Base-by-base conservation (phyloP, 2,113 vertebrate species). In the Planiliza haematocheilus region DNA sequence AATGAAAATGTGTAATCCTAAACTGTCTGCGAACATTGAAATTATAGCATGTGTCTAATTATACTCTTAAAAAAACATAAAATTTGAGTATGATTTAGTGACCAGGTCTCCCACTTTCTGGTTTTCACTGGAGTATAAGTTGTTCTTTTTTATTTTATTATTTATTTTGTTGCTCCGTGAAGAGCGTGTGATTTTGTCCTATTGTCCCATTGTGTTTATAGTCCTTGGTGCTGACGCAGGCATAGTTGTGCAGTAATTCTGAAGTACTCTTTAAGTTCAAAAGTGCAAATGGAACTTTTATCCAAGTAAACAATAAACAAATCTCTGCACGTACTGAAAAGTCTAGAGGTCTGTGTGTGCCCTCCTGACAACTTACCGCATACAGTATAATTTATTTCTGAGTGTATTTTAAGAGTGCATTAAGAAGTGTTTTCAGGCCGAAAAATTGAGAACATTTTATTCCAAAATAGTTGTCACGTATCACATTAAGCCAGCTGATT, bases 321-420 rank as follows among this genome's bases (percentile, higher is more conserved):
- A 62, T 46, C 59, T 43, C 14, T 11, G 2, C 16, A 2, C 16
- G 34, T 46, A n/a, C 34, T 8, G 41, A n/a, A 4, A 21, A 17
- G 9, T 42, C 7, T 39, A 4, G 21, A 60, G 61, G 39, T 45
- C 30, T 70, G 50, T 57, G 50, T 57, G 21, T 20, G 34, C 30
- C 7, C 42, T 20, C 30, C 10, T 63, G 39, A 34, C 34, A n/a
- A 45, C 30, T 45, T 30, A 17, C 58, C 30, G 41, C 10, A 0
- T 45, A 34, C 24, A 30, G 24, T 41, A 0, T 45, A 4, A 30
- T 30, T 30, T 30, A 3, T 30, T 30, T 30, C 2, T 5, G 24
- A 30, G 24, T 30, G 5, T 30, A 64, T 82, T 59, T n/a, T n/a
- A n/a, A n/a, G n/a, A n/a, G n/a, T 69, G 59, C 51, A 70, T 37